phyloP scores from a whole-genome alignment of 2,797 vertebrate genomes.

The Melanogrammus aeglefinus region DNA sequence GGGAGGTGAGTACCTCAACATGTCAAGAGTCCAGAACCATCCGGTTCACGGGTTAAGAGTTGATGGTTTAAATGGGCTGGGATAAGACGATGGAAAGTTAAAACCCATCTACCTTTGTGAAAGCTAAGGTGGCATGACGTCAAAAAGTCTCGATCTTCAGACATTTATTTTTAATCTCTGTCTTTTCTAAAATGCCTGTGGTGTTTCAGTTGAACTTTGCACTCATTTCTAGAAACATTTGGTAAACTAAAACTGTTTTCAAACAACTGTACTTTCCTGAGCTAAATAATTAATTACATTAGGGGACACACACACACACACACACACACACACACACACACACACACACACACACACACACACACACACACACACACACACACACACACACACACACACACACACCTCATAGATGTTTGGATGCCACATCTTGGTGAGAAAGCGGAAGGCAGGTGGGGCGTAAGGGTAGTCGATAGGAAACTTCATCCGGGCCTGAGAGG shows the following conservation, averaged over 20 bases:
- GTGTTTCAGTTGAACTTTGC: too few relatives aligned
- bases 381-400: not conserved
- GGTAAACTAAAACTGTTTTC: not conserved
- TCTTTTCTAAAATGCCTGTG: too few relatives aligned
- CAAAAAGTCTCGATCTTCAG: too few relatives aligned
- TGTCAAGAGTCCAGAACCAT: not conserved
- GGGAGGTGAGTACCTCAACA: not conserved
- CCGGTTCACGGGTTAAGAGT: not conserved
- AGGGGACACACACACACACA: too few relatives aligned
- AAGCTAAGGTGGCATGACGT: too few relatives aligned
- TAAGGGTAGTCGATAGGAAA: slow-evolving; percentile 92
- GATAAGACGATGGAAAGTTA: not conserved
- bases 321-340: not conserved
- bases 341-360: too few relatives aligned
- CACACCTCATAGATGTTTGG: slow-evolving; percentile 89
- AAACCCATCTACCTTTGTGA: too few relatives aligned
- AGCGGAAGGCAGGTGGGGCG: slow-evolving; percentile 88
- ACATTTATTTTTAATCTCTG: too few relatives aligned
- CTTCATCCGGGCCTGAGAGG: slow-evolving; percentile 82
- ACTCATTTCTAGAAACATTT: not conserved
- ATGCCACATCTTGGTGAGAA: slow-evolving; percentile 96
- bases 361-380: not conserved
- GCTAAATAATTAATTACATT: too few relatives aligned
- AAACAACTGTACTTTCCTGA: too few relatives aligned
- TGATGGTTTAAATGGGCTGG: not conserved